Base-by-base conservation (phyloP, 2,888 invertebrate species). In the Coelogynopora nodosa region DNA sequence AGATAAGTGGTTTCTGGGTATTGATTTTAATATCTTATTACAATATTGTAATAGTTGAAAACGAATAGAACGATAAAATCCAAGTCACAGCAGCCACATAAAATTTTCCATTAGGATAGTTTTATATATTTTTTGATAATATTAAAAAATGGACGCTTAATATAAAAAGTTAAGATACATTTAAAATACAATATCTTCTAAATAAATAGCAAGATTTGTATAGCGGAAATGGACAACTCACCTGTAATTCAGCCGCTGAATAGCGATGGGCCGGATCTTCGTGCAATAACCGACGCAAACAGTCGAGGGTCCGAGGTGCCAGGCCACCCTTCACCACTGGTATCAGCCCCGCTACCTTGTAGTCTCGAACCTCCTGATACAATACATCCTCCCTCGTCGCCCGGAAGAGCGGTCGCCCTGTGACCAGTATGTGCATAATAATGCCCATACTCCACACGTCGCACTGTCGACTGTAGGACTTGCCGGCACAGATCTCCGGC, bases 361-460 rank as follows among this genome's bases (percentile, higher is more conserved):
- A 82, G 18, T 86, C 26, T 26, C 86, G 86, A 28, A 87, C 87
- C 27, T 88, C 87, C 0, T 82, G 26, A 26, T 26, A 23, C 0
- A 87, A 82, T 0, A 29, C n/a, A 2, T 80, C 81, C 28, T 86
- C 86, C 23, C 29, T 23, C 13, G n/a, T 26, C 18, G 30, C 49
- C 26, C n/a, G 31, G 82, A 87, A 87, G 30, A 87, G 87, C 18
- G 31, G 23, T 18, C 49, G 67, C 18, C 87, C 87, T n/a, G 80
- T 30, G 30, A 87, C 2, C 23, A 87, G 31, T 84, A 92, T 90
- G 90, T 93, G 94, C 90, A 93, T 91, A 86, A 94, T 93, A 28
- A 94, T 91, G 10, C 94, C 94, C 90, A 93, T 91, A 0, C 94
- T 93, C 94, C 94, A 94, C 13, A 94, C 92, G 89, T 94, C 94